Evolutionary conservation across 1,140 invertebrate genomes (phyloP), one percentile per base, ranked within the genome.

Genomic region (Drosophila murphyi): DNA sequence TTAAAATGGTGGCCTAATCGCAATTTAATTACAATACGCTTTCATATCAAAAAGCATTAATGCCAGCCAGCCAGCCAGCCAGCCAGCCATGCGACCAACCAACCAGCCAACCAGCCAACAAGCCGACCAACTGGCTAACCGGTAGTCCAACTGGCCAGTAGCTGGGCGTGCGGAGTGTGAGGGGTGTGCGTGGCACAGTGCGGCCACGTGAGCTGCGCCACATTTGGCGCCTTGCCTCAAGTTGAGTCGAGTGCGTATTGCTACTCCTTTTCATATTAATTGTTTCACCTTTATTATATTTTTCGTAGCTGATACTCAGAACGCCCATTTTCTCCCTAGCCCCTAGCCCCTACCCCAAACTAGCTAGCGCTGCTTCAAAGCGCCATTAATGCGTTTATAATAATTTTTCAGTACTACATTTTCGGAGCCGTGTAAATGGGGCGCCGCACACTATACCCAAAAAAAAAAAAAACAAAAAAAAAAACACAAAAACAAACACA

Each of bases 11-110:
- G 87, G 87, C 87, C 87, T 90, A 90, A 90, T 90, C 87, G 87
- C 87, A 90, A 90, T 90, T 90, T 90, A 90, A 90, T 90, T 90
- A 90, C 87, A 90, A 90, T 90, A 87, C 82, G 87, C 86, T 90
- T 89, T 89, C 86, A 89, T 89, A 89, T 89, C 85, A 89, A 89
- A 89, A 89, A 78, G 80, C 85, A 89, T 89, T 89, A 89, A 85
- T 89, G 85, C 83, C 77, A 75, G 73, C 76, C 78, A 78, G 28
- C 39, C 64, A 64, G 76, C 31, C 67, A 71, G 7, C 8, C 20
- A 20, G 20, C 20, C 20, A 20, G 61, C 64, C 28, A 35, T 10
- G 45, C 50, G 29, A 20, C 20, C 20, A 20, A 20, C 20, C 20
- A 20, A 74, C 28, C 67, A 71, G 61, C 64, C 28, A 35, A 10